Conservation (phyloP, 2,797 vertebrate species). For the Enteromius treurensis region DNA sequence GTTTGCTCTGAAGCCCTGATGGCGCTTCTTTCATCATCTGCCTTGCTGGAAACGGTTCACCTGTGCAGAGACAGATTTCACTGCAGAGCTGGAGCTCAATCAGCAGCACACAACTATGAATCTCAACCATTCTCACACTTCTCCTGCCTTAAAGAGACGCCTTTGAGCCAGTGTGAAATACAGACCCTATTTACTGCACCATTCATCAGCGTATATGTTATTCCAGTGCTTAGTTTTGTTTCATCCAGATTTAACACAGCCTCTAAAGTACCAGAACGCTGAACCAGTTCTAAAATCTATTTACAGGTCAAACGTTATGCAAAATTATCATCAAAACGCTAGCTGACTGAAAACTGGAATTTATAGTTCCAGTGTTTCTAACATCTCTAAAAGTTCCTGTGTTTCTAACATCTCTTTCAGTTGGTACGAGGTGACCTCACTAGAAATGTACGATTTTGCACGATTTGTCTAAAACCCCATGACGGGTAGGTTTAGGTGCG, state of each 20-base stretch:
- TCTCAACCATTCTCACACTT: not conserved
- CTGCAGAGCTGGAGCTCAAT: constrained; percentile 16
- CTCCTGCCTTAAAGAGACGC: not conserved
- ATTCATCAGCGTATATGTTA: not conserved
- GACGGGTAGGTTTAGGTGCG: too few species aligned
- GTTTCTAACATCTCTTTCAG: too few species aligned
- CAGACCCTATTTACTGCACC: not conserved
- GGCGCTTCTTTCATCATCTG: constrained; percentile 30
- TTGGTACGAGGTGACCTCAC: too few species aligned
- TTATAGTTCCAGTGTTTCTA: not conserved
- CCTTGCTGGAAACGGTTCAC: constrained; percentile 27
- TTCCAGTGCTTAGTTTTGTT: not conserved
- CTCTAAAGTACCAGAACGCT: not conserved
- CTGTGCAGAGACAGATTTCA: constrained; percentile 12
- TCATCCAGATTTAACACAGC: not conserved
- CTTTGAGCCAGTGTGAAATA: not conserved
- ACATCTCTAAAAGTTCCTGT: not conserved
- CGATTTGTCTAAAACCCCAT: too few species aligned
- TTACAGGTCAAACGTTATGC: too few species aligned
- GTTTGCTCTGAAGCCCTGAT: constrained; percentile 31
- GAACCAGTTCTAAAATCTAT: too few species aligned
- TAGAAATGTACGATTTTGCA: too few species aligned
- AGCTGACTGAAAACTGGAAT: too few species aligned
- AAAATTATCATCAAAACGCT: not conserved
- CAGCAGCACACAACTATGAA: not conserved